Percentiles rank a stretch among this genome's conserved stretches.
Evolutionary conservation across 2,797 vertebrate genomes (phyloP).

Genomic region (Microctenopoma steveboyesi): DNA sequence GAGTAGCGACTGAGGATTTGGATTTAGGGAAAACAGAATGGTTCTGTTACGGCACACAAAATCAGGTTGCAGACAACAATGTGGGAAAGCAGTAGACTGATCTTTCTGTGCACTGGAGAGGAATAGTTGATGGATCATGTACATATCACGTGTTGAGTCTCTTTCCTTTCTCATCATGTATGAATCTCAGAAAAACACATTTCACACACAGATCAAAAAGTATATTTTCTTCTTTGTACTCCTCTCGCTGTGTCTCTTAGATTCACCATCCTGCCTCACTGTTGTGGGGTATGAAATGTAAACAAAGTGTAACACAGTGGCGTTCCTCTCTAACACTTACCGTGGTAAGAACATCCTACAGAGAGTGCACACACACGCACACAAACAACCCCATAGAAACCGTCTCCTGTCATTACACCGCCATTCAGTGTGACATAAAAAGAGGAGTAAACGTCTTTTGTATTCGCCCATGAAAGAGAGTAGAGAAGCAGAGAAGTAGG

Average conservation of each 20-base stretch:
- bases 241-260: not conserved
- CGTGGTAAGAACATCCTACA: conserved; percentile 26
- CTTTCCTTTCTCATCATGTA: conserved; percentile 2
- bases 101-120: not conserved
- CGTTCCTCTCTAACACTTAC: conserved; percentile 26
- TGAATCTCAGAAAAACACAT: conserved; percentile 6
- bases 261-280: conserved; percentile 12
- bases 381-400: conserved; percentile 31
- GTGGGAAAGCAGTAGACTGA: conserved; percentile 3
- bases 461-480: conserved; percentile 35
- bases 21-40: conserved; percentile 38
- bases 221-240: not conserved
- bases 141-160: not conserved
- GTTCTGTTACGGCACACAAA: conserved; percentile 9
- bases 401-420: conserved; percentile 38
- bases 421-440: conserved; percentile 42
- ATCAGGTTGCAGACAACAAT: conserved; percentile 17
- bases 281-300: conserved; percentile 22
- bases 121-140: conserved; percentile 9
- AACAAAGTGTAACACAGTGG: conserved; percentile 14
- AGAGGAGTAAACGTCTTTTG: conserved; percentile 17
- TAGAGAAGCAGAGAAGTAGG: not conserved
- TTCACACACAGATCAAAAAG: not conserved
- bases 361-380: conserved; percentile 18
- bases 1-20: conserved; percentile 21